A percentile compares a stretch with the other conserved stretches of the same genome.
These are phyloP conservation scores for Steinernema khuongi DNA, from an alignment of 1,140 invertebrate species.

Conservation along the genomic window DNA sequence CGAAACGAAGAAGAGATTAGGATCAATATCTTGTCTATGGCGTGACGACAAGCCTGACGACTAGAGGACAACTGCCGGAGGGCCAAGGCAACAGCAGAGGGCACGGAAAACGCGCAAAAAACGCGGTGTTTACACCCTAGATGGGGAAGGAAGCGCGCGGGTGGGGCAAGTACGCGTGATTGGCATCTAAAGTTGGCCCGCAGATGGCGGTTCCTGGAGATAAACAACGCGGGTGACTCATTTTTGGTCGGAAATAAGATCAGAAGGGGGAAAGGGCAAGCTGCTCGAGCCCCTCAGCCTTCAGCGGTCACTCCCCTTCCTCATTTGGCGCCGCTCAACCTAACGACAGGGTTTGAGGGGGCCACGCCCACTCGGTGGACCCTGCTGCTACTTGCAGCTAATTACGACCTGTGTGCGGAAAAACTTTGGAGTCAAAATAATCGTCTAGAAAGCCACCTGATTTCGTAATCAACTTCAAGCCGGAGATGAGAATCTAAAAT, in stretches of 20 bases:
- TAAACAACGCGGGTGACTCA: background rate
- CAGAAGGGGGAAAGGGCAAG: background rate
- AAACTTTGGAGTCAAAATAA: background rate
- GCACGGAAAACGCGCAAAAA: background rate
- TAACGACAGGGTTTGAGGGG: constrained; percentile 9
- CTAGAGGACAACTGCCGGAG: constrained; percentile 8
- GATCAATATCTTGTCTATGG: constrained; percentile 11
- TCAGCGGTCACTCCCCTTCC: background rate
- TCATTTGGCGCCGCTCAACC: constrained; percentile 6
- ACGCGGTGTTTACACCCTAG: background rate
- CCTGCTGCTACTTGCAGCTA: background rate
- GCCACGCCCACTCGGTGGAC: background rate
- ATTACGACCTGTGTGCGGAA: background rate
- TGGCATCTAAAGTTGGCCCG: background rate
- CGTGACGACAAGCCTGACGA: constrained; percentile 11
- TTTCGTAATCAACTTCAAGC: too few relatives aligned
- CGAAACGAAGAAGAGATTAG: constrained; percentile 10
- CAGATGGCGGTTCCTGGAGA: background rate
- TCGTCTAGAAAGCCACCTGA: background rate
- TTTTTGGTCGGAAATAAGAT: background rate
- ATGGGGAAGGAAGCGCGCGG: background rate
- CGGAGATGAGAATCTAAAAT: too few relatives aligned
- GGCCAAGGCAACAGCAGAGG: background rate
- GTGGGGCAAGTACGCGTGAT: background rate
- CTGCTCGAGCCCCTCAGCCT: background rate